phyloP scores from a whole-genome alignment of 2,113 vertebrate species.

The Neolamprologus kungweensis region DNA sequence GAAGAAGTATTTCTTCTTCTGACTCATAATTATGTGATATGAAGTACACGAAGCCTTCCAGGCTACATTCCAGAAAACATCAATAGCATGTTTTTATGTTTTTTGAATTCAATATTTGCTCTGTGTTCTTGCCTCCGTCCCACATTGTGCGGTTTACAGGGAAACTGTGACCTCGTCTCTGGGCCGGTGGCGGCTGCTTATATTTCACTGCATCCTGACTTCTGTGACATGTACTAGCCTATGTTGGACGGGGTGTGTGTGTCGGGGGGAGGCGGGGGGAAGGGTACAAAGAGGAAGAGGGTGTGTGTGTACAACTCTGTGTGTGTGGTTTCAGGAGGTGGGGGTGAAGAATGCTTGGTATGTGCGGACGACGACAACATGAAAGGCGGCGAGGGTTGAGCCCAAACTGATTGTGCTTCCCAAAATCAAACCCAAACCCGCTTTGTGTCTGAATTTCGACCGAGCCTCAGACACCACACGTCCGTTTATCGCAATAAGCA shows the following conservation, averaged over 20 bases:
- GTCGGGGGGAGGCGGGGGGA: constrained; percentile 29
- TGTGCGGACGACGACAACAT: constrained; percentile 64
- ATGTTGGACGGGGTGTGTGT: constrained; percentile 50
- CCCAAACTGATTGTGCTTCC: background rate
- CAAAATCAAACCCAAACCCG: background rate
- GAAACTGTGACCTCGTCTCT: constrained; percentile 50
- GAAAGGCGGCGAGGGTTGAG: constrained; percentile 9
- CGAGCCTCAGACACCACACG: fast-evolving
- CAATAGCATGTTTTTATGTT: background rate
- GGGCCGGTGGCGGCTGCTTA: constrained; percentile 46
- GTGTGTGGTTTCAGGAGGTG: constrained; percentile 60
- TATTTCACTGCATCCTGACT: constrained; percentile 66
- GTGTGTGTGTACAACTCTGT: constrained; percentile 47
- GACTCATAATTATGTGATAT: background rate
- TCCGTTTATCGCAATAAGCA: background rate
- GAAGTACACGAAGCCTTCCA: background rate
- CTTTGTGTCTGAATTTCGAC: background rate
- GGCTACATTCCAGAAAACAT: background rate
- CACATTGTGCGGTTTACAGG: background rate
- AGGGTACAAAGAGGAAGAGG: constrained; percentile 68
- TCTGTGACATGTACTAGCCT: constrained; percentile 49
- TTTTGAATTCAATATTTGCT: background rate
- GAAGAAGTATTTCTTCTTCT: background rate
- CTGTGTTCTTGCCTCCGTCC: background rate
- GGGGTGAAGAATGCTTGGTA: constrained; percentile 78